phyloP scores from a whole-genome alignment of 2,888 invertebrate genomes.

The Ceriagrion tenellum region DNA sequence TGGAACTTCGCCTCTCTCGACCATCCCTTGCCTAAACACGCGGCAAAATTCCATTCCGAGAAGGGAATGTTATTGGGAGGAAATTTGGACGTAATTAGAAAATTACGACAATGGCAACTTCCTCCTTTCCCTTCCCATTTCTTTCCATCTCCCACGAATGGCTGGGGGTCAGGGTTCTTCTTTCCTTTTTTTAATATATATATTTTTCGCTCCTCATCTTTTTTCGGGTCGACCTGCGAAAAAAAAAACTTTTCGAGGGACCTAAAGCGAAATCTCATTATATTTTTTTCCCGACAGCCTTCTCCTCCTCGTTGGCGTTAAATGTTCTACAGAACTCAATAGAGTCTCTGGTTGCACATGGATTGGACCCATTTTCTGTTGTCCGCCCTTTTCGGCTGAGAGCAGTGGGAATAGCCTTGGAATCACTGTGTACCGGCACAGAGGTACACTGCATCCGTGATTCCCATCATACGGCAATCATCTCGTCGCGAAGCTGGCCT shows the following conservation, averaged over 20 bases:
- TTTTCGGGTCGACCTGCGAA: background rate
- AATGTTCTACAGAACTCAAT: background rate
- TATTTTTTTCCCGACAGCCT: background rate
- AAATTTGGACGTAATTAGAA: conserved; percentile 4
- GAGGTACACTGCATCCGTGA: background rate
- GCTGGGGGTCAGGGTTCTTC: background rate
- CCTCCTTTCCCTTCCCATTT: background rate
- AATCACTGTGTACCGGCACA: background rate
- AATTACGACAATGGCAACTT: background rate
- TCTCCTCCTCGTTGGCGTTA: background rate
- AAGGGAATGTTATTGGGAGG: conserved; percentile 20
- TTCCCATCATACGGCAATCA: background rate
- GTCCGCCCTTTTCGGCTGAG: background rate
- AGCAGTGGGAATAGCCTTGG: background rate
- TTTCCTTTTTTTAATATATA: background rate
- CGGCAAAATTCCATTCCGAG: background rate
- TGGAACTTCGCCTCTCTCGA: background rate
- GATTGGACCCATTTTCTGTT: background rate
- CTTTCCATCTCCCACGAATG: background rate
- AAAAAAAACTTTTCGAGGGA: background rate
- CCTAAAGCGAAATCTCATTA: background rate
- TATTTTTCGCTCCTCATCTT: background rate
- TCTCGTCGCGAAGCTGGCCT: too few species aligned
- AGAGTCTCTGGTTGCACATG: background rate
- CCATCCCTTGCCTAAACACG: background rate